These are phyloP conservation scores for Mesorhabditis belari DNA, from an alignment of 2,888 invertebrate genomes.

Conservation along the genomic window DNA sequence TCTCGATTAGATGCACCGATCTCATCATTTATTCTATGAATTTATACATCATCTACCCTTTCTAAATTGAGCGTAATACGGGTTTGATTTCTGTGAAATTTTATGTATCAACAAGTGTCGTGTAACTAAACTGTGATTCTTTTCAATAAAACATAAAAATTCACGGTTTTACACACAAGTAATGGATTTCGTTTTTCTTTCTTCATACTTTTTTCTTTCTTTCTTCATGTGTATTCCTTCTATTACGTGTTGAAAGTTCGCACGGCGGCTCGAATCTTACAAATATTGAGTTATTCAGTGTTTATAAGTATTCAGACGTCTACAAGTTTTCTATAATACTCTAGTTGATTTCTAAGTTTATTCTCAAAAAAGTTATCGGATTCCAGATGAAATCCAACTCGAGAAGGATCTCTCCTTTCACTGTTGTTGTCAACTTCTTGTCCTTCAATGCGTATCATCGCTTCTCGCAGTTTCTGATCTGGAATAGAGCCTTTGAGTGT, in stretches of 20 bases:
- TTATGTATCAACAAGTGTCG: too few species aligned
- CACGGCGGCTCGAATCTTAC: constrained; percentile 74
- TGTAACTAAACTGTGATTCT: too few species aligned
- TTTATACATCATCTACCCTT: too few species aligned
- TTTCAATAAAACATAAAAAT: too few species aligned
- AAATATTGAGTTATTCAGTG: neutral
- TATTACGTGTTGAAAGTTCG: constrained; percentile 89
- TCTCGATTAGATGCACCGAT: too few species aligned
- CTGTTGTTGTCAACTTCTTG: constrained; percentile 67
- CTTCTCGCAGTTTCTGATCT: constrained; percentile 80
- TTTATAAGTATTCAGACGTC: neutral
- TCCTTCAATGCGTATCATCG: constrained; percentile 94
- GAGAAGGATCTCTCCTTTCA: constrained; percentile 68
- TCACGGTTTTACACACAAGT: too few species aligned
- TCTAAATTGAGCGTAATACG: too few species aligned
- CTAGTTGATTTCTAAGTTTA: neutral
- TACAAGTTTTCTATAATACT: neutral
- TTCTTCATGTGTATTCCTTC: constrained; percentile 86
- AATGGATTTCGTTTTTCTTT: too few species aligned
- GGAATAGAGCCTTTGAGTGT: neutral
- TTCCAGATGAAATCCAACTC: constrained; percentile 90
- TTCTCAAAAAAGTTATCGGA: constrained; percentile 64
- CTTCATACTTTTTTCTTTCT: too few species aligned
- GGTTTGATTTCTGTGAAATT: too few species aligned
- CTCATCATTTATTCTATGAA: too few species aligned